Percentiles rank a stretch among this genome's conserved stretches.
phyloP scores from a whole-genome alignment of 2,113 vertebrate genomes.

The Aegotheles bennettii region DNA sequence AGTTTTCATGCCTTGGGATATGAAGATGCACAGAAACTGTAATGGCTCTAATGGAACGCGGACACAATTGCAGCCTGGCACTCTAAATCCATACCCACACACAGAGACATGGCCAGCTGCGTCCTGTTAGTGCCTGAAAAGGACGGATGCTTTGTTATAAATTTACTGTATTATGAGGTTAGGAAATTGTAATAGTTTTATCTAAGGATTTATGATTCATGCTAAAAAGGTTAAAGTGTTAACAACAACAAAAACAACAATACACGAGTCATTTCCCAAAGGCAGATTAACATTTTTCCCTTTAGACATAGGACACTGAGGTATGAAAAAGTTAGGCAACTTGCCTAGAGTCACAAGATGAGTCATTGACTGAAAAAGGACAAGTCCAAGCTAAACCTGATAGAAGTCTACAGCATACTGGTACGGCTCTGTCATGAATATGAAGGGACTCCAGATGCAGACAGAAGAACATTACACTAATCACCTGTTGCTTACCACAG shows the following conservation, averaged over 20 bases:
- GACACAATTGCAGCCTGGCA: accelerated
- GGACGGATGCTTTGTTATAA: neutral
- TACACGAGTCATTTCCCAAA: neutral
- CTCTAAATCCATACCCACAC: neutral
- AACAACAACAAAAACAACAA: conserved; percentile 27
- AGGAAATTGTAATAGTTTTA: neutral
- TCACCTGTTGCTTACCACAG: neutral
- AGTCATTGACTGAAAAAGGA: neutral
- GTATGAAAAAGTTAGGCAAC: conserved; percentile 11
- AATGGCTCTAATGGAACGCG: neutral
- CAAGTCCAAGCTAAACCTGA: neutral
- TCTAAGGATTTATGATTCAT: neutral
- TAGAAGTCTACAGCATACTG: neutral
- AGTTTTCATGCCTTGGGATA: neutral
- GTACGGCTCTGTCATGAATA: neutral
- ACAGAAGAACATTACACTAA: neutral
- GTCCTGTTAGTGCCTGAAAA: neutral
- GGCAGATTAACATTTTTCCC: neutral
- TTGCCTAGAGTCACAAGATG: conserved; percentile 1
- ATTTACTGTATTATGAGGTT: neutral
- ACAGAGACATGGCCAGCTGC: neutral
- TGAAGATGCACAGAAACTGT: neutral
- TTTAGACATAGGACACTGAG: neutral
- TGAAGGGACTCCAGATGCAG: neutral
- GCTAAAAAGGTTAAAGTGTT: neutral